Evolutionary conservation across 2,113 vertebrate genomes (phyloP).

Genomic region (Gasterosteus nipponicus): DNA sequence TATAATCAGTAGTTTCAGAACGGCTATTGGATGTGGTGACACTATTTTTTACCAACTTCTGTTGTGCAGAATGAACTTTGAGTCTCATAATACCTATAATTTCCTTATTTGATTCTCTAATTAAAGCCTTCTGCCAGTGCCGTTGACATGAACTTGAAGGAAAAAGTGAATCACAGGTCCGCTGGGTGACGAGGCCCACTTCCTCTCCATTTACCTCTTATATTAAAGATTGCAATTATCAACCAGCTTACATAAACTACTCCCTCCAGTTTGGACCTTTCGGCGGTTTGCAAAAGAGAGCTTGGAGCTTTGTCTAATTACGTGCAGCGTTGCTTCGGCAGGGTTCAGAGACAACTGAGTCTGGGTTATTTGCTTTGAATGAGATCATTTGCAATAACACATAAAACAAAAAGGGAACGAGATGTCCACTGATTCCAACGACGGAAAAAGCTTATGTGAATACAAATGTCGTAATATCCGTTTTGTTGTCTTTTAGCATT

Average conservation of each 20-base stretch:
- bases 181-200: background rate
- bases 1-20: background rate
- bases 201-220: background rate
- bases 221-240: conserved; percentile 11
- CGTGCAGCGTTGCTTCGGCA: background rate
- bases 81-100: background rate
- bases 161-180: background rate
- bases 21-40: background rate
- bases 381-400: background rate
- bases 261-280: background rate
- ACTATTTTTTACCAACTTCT: background rate
- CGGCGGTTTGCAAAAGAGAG: background rate
- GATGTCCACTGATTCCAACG: background rate
- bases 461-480: background rate
- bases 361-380: conserved; percentile 3
- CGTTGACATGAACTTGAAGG: background rate
- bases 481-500: background rate
- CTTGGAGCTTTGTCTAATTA: background rate
- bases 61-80: background rate
- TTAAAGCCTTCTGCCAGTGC: background rate
- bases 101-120: background rate
- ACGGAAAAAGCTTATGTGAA: background rate
- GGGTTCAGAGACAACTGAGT: background rate
- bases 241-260: background rate
- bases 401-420: background rate